Conservation (phyloP, 2,113 vertebrate genomes). For the Mormoops blainvillei region DNA sequence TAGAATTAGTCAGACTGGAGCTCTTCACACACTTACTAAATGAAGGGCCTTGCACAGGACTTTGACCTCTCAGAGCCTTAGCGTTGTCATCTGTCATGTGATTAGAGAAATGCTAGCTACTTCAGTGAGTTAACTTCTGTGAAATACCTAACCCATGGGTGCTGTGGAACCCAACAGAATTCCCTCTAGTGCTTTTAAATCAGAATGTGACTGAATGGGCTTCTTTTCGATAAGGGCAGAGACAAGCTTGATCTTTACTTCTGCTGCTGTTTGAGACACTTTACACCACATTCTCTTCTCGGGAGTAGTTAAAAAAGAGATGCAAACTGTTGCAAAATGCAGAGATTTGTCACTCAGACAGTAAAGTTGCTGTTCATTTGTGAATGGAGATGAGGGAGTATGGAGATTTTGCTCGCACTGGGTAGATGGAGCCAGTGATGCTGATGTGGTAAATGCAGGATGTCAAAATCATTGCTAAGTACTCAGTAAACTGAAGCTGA, state of each 20-base stretch:
- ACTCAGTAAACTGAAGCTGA: neutral
- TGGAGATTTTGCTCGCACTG: neutral
- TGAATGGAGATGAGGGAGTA: neutral
- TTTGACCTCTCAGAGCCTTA: neutral
- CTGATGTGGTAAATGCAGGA: neutral
- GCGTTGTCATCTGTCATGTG: neutral
- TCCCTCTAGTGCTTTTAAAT: neutral
- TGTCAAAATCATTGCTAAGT: neutral
- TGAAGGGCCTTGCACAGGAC: neutral
- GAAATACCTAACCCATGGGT: neutral
- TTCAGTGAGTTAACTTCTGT: neutral
- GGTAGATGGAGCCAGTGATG: neutral
- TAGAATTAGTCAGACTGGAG: neutral
- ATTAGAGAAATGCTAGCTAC: neutral
- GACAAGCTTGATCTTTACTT: neutral
- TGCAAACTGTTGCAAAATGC: neutral
- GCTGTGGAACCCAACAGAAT: neutral
- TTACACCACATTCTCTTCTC: neutral
- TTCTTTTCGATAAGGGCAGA: constrained; percentile 9
- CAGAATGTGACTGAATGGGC: neutral
- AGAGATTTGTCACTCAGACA: neutral
- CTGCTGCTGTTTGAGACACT: neutral
- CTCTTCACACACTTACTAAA: neutral
- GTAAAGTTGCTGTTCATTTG: neutral
- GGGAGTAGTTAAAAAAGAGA: neutral